A percentile compares a stretch with the other conserved stretches of the same genome.
phyloP scores from a whole-genome alignment of 2,888 invertebrate species.

The Teleiodes luculella region DNA sequence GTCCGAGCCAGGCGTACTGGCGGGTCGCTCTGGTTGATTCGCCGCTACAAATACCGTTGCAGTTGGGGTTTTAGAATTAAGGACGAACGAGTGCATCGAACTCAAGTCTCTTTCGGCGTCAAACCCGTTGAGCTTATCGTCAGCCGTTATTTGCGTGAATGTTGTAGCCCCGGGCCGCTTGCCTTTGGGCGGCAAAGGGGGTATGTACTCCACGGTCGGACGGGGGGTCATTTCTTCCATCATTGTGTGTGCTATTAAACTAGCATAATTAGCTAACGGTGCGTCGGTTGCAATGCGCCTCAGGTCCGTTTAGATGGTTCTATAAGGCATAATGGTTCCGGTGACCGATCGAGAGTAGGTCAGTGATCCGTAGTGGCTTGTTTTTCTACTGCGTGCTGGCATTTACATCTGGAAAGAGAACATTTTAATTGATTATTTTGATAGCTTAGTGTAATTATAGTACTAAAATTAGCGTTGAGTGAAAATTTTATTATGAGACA shows the following conservation, averaged over 20 bases:
- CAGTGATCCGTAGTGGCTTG: slow-evolving; percentile 54
- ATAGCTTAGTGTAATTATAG: background rate
- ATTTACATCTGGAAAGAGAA: slow-evolving; percentile 62
- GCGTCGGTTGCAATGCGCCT: slow-evolving; percentile 56
- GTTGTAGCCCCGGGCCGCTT: slow-evolving; percentile 64
- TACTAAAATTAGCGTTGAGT: background rate
- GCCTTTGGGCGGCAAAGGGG: slow-evolving; percentile 79
- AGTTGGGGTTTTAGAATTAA: slow-evolving; percentile 73
- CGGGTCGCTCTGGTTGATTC: slow-evolving; percentile 70
- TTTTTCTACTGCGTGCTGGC: slow-evolving; percentile 48
- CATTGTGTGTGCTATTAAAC: slow-evolving; percentile 56
- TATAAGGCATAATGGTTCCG: slow-evolving; percentile 77
- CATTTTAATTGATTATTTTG: slow-evolving; percentile 13
- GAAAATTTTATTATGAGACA: too few species aligned
- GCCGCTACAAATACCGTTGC: slow-evolving; percentile 78
- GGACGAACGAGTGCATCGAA: slow-evolving; percentile 78
- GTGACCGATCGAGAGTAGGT: slow-evolving; percentile 63
- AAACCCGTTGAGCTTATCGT: slow-evolving; percentile 59
- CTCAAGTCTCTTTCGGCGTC: slow-evolving; percentile 56
- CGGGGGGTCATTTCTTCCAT: slow-evolving; percentile 77
- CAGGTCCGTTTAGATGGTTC: slow-evolving; percentile 64
- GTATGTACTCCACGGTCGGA: slow-evolving; percentile 68
- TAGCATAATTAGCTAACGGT: slow-evolving; percentile 72
- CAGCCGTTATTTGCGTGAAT: slow-evolving; percentile 66
- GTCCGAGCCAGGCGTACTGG: slow-evolving; percentile 66